These are phyloP conservation scores for Cyclophora albipunctata DNA, from an alignment of 2,888 invertebrate species.

Conservation along the genomic window DNA sequence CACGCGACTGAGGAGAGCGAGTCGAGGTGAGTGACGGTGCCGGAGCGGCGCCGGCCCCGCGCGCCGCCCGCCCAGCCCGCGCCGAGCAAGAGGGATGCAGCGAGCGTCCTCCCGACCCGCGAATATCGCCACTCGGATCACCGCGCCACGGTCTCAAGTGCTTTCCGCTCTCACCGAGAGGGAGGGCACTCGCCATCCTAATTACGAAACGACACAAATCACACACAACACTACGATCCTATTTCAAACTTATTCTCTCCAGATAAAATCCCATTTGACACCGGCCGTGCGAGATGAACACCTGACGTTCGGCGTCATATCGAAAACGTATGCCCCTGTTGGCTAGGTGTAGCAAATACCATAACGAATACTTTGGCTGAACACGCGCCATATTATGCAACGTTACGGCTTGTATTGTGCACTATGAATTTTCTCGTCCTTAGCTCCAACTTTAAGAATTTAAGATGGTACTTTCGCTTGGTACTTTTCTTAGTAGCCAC, in stretches of 20 bases:
- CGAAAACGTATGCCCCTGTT: conserved; percentile 71
- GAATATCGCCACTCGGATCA: conserved; percentile 66
- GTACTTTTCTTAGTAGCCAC: too few relatives aligned
- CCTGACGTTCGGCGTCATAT: conserved; percentile 74
- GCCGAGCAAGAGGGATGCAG: conserved; percentile 70
- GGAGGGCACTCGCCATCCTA: conserved; percentile 52
- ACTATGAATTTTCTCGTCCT: conserved; percentile 57
- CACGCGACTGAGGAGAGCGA: conserved; percentile 67
- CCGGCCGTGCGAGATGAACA: conserved; percentile 56
- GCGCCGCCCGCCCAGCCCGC: conserved; percentile 47
- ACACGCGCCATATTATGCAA: conserved; percentile 72
- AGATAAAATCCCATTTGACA: conserved; percentile 41
- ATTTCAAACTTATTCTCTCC: conserved; percentile 34
- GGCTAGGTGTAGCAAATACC: conserved; percentile 74
- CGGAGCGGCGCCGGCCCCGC: conserved; percentile 44
- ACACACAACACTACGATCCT: conserved; percentile 21
- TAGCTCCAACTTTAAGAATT: conserved; percentile 46
- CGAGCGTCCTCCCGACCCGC: conserved; percentile 48
- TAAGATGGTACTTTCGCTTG: not conserved
- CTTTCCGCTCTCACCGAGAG: conserved; percentile 59
- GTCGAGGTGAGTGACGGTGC: conserved; percentile 69
- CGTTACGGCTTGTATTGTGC: conserved; percentile 63
- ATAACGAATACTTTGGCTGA: conserved; percentile 74
- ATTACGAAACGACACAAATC: conserved; percentile 40
- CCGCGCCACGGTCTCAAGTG: conserved; percentile 64